Evolutionary conservation across 2,888 invertebrate species (phyloP), one percentile per base, ranked within the genome.

Genomic region (Netelia virgata): DNA sequence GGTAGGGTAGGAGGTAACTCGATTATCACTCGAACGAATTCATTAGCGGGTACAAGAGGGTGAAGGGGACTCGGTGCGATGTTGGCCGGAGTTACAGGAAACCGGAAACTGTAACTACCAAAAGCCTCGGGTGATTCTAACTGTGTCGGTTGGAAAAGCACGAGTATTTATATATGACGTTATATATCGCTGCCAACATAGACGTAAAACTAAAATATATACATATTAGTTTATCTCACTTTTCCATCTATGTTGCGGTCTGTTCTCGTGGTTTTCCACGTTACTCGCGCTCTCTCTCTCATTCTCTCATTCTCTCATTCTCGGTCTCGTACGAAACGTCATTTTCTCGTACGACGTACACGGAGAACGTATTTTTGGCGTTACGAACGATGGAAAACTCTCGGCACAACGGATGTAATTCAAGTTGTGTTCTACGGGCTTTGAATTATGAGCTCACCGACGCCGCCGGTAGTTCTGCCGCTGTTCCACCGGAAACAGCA

Each of bases 381-480:
- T 59, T 68, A 68, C 74, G 82, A 85, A 82, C 83, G 82, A 84
- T 85, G 82, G 87, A 84, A 86, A 87, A 85, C 82, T 84, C 84
- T 86, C 82, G 72, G 72, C 83, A 53, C 74, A 79, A 53, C 77
- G 80, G 86, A 87, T 86, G 87, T 84, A 86, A 86, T 88, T 88
- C 80, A 68, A 80, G 80, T 80, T 80, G 80, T 70, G 80, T 76
- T 80, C 75, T 76, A 70, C 72, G 72, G 28, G 75, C 72, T 75
- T 68, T 72, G 79, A 83, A 75, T 83, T 80, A 83, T 61, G 75
- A 72, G 57, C 59, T 66, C 79, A 50, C 3, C 36, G n/a, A 72
- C 72, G 80, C 74, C 70, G 76, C 70, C 70, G 72, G 57, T 59
- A 59, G 63, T 55, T 20, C 16, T 55, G 47, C 36, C 9, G 28